Conservation (phyloP, 2,888 invertebrate genomes). For the Pterostichus madidus region DNA sequence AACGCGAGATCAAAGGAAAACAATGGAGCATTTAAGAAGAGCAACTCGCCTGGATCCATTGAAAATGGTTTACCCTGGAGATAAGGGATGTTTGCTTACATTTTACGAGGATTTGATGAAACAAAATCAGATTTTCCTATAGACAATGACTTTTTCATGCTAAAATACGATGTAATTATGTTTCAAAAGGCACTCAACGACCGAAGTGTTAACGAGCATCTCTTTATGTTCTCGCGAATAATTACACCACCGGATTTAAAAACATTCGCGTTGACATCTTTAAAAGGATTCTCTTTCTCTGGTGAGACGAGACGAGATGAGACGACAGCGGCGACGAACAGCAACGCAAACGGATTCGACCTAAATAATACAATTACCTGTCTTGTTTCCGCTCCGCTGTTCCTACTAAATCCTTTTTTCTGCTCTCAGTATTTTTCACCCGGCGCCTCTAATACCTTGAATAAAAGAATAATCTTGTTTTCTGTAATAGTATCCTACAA, state of each 20-base stretch:
- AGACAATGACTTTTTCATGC: slow-evolving; percentile 62
- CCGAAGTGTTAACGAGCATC: slow-evolving; percentile 44
- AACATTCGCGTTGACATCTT: slow-evolving; percentile 8
- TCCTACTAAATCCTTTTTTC: slow-evolving; percentile 35
- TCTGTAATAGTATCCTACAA: slow-evolving; percentile 29
- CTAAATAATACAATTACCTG: slow-evolving; percentile 46
- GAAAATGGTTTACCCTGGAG: slow-evolving; percentile 56
- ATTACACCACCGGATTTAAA: slow-evolving; percentile 32
- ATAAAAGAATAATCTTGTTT: slow-evolving; percentile 46
- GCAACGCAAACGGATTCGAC: slow-evolving; percentile 3
- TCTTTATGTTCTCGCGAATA: slow-evolving; percentile 33
- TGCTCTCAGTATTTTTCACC: slow-evolving; percentile 26
- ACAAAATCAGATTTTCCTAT: slow-evolving; percentile 62
- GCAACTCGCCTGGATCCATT: slow-evolving; percentile 53
- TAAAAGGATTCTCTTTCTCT: slow-evolving; percentile 36
- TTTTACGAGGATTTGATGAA: slow-evolving; percentile 65
- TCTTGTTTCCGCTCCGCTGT: slow-evolving; percentile 27
- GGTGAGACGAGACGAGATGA: no score
- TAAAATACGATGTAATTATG: slow-evolving; percentile 66
- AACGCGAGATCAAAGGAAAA: slow-evolving; percentile 63
- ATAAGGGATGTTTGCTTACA: slow-evolving; percentile 65
- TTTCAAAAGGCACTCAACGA: slow-evolving; percentile 53
- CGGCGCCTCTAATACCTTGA: slow-evolving; percentile 18
- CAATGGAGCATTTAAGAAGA: slow-evolving; percentile 63
- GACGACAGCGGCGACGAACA: no score